Evolutionary conservation across 1,140 invertebrate genomes (phyloP).

Genomic region (Pogonomyrmex californicus): DNA sequence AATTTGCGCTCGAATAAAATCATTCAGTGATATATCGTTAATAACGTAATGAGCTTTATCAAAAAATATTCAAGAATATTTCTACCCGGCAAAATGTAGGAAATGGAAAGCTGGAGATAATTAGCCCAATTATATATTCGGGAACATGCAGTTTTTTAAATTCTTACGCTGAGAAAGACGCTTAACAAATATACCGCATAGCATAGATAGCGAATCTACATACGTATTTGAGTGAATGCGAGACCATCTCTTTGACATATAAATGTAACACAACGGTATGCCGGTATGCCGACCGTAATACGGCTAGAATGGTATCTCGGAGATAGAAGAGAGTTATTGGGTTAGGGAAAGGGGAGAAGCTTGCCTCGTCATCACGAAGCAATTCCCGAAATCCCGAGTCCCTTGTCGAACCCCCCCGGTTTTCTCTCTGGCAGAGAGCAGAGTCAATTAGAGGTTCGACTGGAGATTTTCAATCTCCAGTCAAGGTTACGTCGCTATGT

Average conservation of each 20-base stretch:
- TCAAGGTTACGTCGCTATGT: constrained; percentile 65
- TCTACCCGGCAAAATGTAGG: background rate
- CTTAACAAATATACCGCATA: background rate
- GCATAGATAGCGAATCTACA: background rate
- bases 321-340: constrained; percentile 79
- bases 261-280: constrained; percentile 3
- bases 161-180: background rate
- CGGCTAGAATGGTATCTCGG: constrained; percentile 43
- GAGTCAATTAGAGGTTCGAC: constrained; percentile 73
- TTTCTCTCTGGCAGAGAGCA: constrained; percentile 74
- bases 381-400: constrained; percentile 82
- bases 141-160: background rate
- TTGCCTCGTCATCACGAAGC: constrained; percentile 80
- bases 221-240: too few species aligned
- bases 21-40: background rate
- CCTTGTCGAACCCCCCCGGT: constrained; percentile 71
- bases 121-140: background rate
- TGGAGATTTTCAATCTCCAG: constrained; percentile 69
- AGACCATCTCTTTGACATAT: background rate
- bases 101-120: background rate
- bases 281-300: constrained; percentile 63
- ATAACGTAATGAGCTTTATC: background rate
- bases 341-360: constrained; percentile 77
- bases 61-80: constrained; percentile 29
- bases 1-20: constrained; percentile 33